A percentile compares a stretch with the other conserved stretches of the same genome.
These are phyloP conservation scores for Cepphus grylle DNA, from an alignment of 2,113 vertebrate genomes.

Conservation along the genomic window DNA sequence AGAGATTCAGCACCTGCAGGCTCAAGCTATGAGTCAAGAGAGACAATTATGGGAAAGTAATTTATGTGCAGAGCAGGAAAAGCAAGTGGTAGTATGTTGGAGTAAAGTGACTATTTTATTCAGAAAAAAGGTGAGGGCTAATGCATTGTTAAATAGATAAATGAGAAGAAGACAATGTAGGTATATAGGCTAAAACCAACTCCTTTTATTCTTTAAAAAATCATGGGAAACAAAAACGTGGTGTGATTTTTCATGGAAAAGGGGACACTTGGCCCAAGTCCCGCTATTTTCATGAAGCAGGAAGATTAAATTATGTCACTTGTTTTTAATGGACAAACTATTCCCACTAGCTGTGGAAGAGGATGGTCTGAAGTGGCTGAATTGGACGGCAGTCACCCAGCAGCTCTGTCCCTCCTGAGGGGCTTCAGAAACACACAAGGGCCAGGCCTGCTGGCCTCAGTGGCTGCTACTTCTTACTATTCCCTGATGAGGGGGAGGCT, in stretches of 20 bases:
- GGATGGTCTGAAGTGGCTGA: rapidly evolving
- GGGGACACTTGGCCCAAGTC: neutral
- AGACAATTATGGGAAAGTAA: neutral
- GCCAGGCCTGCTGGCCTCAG: rapidly evolving
- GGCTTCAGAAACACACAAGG: neutral
- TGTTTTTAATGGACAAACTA: neutral
- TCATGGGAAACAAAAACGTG: neutral
- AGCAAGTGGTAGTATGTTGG: neutral
- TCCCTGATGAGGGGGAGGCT: neutral
- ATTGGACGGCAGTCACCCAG: too few species aligned
- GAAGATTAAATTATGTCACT: neutral
- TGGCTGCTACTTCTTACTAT: neutral
- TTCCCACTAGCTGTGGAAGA: neutral
- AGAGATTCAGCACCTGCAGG: neutral
- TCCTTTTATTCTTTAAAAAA: neutral
- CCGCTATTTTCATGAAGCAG: neutral
- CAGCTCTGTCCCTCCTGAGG: neutral
- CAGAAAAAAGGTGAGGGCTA: neutral
- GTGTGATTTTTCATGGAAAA: neutral
- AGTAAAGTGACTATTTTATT: neutral
- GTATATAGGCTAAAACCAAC: neutral
- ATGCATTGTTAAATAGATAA: neutral
- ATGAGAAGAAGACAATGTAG: neutral
- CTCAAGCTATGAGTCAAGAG: neutral
- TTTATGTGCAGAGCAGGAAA: neutral